Evolutionary conservation across 64 coral and sea anemone species (phyloP).

Genomic region (Montipora cactus): DNA sequence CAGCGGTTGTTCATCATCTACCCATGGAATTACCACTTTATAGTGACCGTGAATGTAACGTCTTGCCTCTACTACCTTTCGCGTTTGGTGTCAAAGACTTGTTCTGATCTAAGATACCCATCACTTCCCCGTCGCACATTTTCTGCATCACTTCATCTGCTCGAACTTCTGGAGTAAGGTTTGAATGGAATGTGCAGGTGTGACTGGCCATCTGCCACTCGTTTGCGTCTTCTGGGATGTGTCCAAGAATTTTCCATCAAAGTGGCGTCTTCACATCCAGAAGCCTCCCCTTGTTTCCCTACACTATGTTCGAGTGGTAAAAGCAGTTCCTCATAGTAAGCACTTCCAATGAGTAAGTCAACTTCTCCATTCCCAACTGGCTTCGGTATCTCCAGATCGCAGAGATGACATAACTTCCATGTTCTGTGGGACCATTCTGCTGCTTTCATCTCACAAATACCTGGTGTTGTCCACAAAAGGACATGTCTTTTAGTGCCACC

Average conservation of each 20-base stretch:
- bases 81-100: constrained; percentile 18
- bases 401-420: not conserved
- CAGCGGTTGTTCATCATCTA: constrained; percentile 38
- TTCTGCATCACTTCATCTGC: constrained; percentile 57
- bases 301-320: constrained; percentile 27
- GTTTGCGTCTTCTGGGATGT: not conserved
- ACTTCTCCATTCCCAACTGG: constrained; percentile 41
- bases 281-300: constrained; percentile 39
- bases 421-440: constrained; percentile 33
- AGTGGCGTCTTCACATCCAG: constrained; percentile 52
- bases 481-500: not conserved
- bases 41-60: constrained; percentile 39
- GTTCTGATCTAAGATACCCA: constrained; percentile 8
- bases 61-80: constrained; percentile 29
- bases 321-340: constrained; percentile 56
- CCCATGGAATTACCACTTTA: constrained; percentile 69
- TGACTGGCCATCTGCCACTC: not conserved
- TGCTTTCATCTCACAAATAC: constrained; percentile 9
- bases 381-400: constrained; percentile 37
- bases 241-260: constrained; percentile 49
- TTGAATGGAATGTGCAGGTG: constrained; percentile 4
- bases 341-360: constrained; percentile 56
- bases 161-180: not conserved
- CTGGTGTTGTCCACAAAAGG: constrained; percentile 30
- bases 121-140: constrained; percentile 71